Evolutionary conservation across 2,888 invertebrate genomes (phyloP).

Genomic region (Uropetala carovei): DNA sequence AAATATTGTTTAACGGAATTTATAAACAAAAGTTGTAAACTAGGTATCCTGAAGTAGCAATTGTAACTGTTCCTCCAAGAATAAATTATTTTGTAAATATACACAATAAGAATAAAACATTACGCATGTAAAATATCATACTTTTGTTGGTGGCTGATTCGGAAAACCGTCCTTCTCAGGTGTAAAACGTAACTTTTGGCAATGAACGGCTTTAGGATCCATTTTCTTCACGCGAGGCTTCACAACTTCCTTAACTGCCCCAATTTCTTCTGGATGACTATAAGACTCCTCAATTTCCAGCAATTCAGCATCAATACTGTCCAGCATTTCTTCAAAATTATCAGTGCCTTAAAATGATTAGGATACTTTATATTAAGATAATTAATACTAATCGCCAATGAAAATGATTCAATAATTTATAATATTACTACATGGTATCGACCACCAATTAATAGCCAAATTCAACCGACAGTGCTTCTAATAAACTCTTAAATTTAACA

Average conservation of each 20-base stretch:
- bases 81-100: background rate
- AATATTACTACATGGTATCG: background rate
- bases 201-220: background rate
- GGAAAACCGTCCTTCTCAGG: background rate
- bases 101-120: background rate
- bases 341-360: background rate
- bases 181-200: background rate
- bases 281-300: conserved; percentile 1
- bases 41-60: background rate
- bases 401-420: background rate
- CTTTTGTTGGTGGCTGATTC: background rate
- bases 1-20: background rate
- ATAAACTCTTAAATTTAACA: background rate
- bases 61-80: background rate
- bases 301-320: conserved; percentile 49
- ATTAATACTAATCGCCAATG: background rate
- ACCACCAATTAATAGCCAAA: background rate
- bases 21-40: background rate
- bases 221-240: conserved; percentile 1
- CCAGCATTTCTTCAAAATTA: conserved; percentile 36
- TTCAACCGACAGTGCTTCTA: background rate
- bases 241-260: background rate
- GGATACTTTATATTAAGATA: background rate
- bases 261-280: background rate
- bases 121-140: background rate